phyloP scores from a whole-genome alignment of 2,888 invertebrate species.

The Heliconius erato region DNA sequence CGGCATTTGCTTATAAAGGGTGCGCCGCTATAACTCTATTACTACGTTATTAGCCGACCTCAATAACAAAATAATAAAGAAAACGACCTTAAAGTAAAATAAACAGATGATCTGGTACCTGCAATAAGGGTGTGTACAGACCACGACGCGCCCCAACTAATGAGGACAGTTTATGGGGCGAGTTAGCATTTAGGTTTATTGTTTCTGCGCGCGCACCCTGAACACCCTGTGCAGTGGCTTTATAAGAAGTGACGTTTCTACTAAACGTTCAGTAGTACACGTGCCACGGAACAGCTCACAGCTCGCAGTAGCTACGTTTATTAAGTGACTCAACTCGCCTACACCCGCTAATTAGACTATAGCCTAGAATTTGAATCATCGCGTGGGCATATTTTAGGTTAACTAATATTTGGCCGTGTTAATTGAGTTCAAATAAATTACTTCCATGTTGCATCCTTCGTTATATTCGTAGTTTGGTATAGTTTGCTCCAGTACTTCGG shows the following conservation, averaged over 20 bases:
- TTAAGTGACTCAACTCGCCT: conserved; percentile 76
- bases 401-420: conserved; percentile 60
- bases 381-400: conserved; percentile 62
- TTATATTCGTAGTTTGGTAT: conserved; percentile 18
- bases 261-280: conserved; percentile 68
- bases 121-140: conserved; percentile 79
- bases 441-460: conserved; percentile 48
- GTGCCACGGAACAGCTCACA: conserved; percentile 62
- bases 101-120: conserved; percentile 82
- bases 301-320: conserved; percentile 55
- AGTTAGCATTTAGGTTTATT: conserved; percentile 80
- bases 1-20: conserved; percentile 75
- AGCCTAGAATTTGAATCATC: conserved; percentile 78
- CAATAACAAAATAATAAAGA: conserved; percentile 71
- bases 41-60: conserved; percentile 51
- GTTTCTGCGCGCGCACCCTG: conserved; percentile 82
- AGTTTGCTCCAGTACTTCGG: neutral
- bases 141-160: conserved; percentile 81
- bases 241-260: conserved; percentile 73
- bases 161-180: conserved; percentile 82
- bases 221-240: conserved; percentile 73
- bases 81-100: conserved; percentile 80
- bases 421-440: conserved; percentile 62
- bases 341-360: conserved; percentile 74
- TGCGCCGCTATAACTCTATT: conserved; percentile 74